phyloP scores from a whole-genome alignment of 37 sponge, comb jelly and placozoan genomes.

The Chondrosia reniformis region DNA sequence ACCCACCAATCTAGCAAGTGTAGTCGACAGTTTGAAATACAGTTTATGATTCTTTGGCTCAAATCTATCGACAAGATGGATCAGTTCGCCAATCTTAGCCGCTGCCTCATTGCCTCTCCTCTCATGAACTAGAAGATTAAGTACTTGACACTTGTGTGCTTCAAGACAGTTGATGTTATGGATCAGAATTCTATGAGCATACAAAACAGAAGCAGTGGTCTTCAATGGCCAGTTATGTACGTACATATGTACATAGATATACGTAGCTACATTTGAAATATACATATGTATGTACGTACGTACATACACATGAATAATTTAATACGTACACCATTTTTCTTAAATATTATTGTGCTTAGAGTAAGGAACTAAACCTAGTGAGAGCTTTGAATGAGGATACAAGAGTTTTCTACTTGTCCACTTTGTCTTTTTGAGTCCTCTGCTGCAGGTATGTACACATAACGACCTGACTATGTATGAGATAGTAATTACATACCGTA shows the following conservation, averaged over 20 bases:
- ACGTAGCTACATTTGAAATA: background rate
- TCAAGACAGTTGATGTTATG: constrained; percentile 68
- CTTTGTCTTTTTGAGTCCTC: too few relatives aligned
- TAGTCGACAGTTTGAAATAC: constrained; percentile 66
- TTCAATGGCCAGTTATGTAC: background rate
- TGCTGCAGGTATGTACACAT: too few relatives aligned
- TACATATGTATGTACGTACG: background rate
- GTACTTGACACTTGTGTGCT: constrained; percentile 51
- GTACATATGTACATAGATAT: background rate
- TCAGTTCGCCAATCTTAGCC: constrained; percentile 60
- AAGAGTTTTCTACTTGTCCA: too few relatives aligned
- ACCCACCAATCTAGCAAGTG: constrained; percentile 80
- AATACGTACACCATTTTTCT: background rate
- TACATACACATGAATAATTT: background rate
- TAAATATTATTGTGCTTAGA: too few relatives aligned
- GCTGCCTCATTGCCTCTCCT: constrained; percentile 65
- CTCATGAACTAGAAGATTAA: constrained; percentile 50
- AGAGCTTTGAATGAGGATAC: too few relatives aligned
- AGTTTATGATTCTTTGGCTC: constrained; percentile 84
- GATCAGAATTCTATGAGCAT: constrained; percentile 40
- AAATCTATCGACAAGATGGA: constrained; percentile 70
- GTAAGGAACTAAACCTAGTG: too few relatives aligned
- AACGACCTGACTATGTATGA: too few relatives aligned
- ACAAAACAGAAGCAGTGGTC: background rate
- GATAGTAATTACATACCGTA: too few relatives aligned